A percentile compares a stretch with the other conserved stretches of the same genome.
These are phyloP conservation scores for Charanyca ferruginea DNA, from an alignment of 2,888 invertebrate species.

Conservation along the genomic window DNA sequence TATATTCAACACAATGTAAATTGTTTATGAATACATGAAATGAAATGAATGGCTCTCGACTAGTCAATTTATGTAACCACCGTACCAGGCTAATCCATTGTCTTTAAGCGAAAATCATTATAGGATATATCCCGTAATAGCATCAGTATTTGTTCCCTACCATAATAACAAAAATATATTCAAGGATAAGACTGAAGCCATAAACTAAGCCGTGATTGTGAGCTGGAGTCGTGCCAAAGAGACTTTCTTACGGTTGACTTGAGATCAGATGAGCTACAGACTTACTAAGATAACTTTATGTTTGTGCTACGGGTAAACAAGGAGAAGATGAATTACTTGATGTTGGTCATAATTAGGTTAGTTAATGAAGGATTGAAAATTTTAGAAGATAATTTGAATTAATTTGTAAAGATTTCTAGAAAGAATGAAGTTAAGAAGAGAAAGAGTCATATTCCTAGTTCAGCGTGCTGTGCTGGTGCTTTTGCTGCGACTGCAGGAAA, in stretches of 20 bases:
- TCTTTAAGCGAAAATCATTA: neutral
- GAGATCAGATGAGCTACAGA: conserved; percentile 42
- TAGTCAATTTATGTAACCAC: too few species aligned
- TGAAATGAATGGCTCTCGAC: too few species aligned
- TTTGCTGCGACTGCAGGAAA: too few species aligned
- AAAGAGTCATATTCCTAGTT: too few species aligned
- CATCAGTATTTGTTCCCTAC: conserved; percentile 1
- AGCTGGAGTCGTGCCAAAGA: conserved; percentile 50
- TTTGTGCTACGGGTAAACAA: conserved; percentile 9
- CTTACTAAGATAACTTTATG: conserved; percentile 10
- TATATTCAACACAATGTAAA: too few species aligned
- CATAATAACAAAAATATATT: conserved; percentile 38
- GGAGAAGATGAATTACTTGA: conserved; percentile 9
- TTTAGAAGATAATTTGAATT: too few species aligned
- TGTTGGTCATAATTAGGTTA: too few species aligned
- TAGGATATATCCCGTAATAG: neutral
- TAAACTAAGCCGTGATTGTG: conserved; percentile 44
- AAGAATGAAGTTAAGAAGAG: too few species aligned
- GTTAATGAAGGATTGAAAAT: too few species aligned
- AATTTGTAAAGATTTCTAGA: too few species aligned
- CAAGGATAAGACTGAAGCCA: conserved; percentile 35
- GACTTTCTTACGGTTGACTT: conserved; percentile 44
- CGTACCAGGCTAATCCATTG: neutral
- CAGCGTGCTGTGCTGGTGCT: too few species aligned
- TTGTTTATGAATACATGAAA: too few species aligned